phyloP scores from a whole-genome alignment of 2,113 vertebrate genomes.

The Campylomormyrus numenius region DNA sequence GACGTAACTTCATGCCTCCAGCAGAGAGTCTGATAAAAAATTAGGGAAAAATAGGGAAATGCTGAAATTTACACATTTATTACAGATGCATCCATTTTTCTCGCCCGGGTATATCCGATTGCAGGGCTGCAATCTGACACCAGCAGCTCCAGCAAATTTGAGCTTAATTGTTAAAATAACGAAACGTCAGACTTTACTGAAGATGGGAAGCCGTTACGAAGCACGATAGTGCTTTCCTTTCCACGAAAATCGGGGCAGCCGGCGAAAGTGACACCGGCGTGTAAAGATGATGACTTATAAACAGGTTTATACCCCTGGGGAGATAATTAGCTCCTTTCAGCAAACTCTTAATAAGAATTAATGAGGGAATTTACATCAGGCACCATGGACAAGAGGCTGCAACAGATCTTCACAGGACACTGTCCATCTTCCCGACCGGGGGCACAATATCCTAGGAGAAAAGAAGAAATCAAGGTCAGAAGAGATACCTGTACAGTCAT shows the following conservation, averaged over 20 bases:
- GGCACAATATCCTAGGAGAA: background rate
- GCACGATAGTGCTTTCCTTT: background rate
- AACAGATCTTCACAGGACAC: background rate
- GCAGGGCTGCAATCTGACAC: background rate
- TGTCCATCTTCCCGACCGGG: background rate
- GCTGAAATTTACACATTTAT: background rate
- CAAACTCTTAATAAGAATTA: conserved; percentile 28
- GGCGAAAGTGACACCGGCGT: background rate
- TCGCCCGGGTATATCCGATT: background rate
- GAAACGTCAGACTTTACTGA: background rate
- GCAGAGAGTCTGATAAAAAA: background rate
- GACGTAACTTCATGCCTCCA: background rate
- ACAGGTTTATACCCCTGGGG: conserved; percentile 12
- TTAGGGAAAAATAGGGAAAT: background rate
- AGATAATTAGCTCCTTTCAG: conserved; percentile 26
- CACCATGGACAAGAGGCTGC: background rate
- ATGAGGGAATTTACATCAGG: conserved; percentile 17
- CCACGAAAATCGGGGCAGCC: background rate
- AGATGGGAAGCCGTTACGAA: background rate
- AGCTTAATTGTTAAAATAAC: background rate
- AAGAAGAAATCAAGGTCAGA: background rate
- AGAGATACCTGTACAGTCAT: background rate
- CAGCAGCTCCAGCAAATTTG: background rate
- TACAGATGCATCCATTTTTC: background rate
- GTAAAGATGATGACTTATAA: conserved; percentile 14